Percentiles rank a stretch among this genome's conserved stretches.
These are phyloP conservation scores for Polietes domitor DNA, from an alignment of 2,888 invertebrate species.

Conservation along the genomic window DNA sequence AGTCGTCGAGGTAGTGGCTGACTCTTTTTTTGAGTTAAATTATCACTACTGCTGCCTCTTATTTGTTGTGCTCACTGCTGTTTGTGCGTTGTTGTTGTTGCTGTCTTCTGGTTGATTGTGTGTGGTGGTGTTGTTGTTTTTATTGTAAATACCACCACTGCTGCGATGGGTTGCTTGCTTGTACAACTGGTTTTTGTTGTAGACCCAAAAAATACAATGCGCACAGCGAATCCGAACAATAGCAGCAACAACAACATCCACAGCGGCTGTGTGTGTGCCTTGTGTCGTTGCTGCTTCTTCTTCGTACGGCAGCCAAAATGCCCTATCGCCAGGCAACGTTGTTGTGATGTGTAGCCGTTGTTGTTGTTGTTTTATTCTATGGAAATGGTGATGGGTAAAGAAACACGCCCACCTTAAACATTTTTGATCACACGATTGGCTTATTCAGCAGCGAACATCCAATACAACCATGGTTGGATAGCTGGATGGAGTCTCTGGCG, in stretches of 20 bases:
- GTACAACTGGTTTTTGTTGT: slow-evolving; percentile 3
- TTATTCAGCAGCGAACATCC: slow-evolving; percentile 15
- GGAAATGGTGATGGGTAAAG: slow-evolving; percentile 54
- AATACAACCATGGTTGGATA: background rate
- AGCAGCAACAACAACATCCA: slow-evolving; percentile 28
- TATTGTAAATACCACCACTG: background rate
- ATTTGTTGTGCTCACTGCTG: slow-evolving; percentile 69
- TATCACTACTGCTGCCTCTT: slow-evolving; percentile 54
- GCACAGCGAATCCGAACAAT: slow-evolving; percentile 16
- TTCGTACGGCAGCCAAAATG: slow-evolving; percentile 45
- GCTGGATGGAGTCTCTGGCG: background rate
- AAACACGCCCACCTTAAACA: slow-evolving; percentile 64
- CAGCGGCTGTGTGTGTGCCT: slow-evolving; percentile 34
- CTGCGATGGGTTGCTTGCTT: slow-evolving; percentile 3
- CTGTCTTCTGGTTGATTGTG: slow-evolving; percentile 40
- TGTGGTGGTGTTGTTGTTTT: slow-evolving; percentile 59
- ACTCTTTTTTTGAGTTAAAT: slow-evolving; percentile 62
- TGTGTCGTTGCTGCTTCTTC: slow-evolving; percentile 7
- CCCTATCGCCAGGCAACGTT: slow-evolving; percentile 29
- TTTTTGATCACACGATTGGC: slow-evolving; percentile 55
- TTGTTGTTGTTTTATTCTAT: slow-evolving; percentile 12
- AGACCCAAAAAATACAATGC: background rate
- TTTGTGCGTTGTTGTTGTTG: slow-evolving; percentile 49
- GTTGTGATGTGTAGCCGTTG: slow-evolving; percentile 21
- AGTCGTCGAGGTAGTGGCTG: slow-evolving; percentile 55